Evolutionary conservation across 1,140 invertebrate species (phyloP), one percentile per base, ranked within the genome.

Genomic region (Caenorhabditis remanei): DNA sequence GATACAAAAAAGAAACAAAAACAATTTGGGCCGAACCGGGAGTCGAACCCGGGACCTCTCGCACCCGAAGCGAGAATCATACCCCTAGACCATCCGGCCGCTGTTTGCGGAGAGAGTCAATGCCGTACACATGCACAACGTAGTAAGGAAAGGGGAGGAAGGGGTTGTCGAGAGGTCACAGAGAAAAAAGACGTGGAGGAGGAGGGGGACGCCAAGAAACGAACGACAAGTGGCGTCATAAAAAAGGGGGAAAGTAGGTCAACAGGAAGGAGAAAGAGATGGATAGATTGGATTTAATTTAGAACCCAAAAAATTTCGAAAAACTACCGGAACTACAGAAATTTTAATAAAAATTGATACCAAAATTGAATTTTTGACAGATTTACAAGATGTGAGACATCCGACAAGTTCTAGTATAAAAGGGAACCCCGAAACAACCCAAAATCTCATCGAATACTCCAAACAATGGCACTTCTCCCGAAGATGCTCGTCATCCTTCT

Each of bases 1-100:
- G 2, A 32, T 32, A 32, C 32, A 32, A 32, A 32, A 63, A 63
- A 63, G 14, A 63, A 40, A 14, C 9, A 19, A 63, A 79, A 79
- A 79, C 4, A 6, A 46, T 83, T 82, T 87, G 85, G 85, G 85
- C 85, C 85, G 75, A 87, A 87, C 85, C 85, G 85, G 85, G 85
- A 87, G n/a, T 93, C 90, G 93, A 93, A 93, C 93, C 93, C 93
- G 93, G 93, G 93, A 93, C 93, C 93, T 93, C 93, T 92, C 93
- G 93, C 93, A 93, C 93, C 93, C 93, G 92, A 94, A 93, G 93
- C 93, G 93, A 92, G 93, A 94, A 93, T 93, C 93, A 94, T 93
- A 93, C 93, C 93, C 90, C 93, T 94, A 94, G 93, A 94, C 93
- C 93, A 94, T 87, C 58, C 75, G 85, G 85, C 85, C 85, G 19